phyloP scores from a whole-genome alignment of 92 coral and sea anemone genomes.

The Porites divaricata region DNA sequence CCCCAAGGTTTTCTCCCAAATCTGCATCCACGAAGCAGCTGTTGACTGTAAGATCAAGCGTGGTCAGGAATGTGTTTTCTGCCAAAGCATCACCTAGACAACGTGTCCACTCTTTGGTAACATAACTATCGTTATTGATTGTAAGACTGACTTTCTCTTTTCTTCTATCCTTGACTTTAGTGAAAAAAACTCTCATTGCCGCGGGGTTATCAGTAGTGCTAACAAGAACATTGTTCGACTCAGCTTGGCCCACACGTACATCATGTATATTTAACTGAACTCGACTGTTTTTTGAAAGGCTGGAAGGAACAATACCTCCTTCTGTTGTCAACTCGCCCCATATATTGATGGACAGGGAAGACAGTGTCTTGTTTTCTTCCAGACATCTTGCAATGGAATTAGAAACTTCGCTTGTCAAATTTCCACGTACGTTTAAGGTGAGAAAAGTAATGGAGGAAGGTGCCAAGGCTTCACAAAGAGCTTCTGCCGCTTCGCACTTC shows the following conservation, averaged over 20 bases:
- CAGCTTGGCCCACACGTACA: background rate
- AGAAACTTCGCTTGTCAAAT: background rate
- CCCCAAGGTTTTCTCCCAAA: background rate
- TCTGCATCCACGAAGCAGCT: background rate
- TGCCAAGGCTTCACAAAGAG: background rate
- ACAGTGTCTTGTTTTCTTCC: too few relatives aligned
- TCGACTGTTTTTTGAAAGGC: background rate
- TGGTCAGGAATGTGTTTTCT: background rate
- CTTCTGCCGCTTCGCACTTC: background rate
- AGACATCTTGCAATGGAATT: background rate
- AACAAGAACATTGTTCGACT: too few relatives aligned
- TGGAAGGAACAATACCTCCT: background rate
- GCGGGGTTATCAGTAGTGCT: background rate
- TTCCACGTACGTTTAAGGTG: background rate
- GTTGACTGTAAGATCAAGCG: background rate
- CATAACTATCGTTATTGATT: background rate
- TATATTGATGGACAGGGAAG: constrained; percentile 1
- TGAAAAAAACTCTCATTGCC: background rate
- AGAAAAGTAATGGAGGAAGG: background rate
- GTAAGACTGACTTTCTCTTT: background rate
- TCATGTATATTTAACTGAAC: background rate
- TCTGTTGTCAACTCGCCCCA: background rate
- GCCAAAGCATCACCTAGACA: background rate
- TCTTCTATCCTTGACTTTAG: background rate
- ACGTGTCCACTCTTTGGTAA: background rate